Evolutionary conservation across 2,888 invertebrate species (phyloP).

Genomic region (Junonia oenone): DNA sequence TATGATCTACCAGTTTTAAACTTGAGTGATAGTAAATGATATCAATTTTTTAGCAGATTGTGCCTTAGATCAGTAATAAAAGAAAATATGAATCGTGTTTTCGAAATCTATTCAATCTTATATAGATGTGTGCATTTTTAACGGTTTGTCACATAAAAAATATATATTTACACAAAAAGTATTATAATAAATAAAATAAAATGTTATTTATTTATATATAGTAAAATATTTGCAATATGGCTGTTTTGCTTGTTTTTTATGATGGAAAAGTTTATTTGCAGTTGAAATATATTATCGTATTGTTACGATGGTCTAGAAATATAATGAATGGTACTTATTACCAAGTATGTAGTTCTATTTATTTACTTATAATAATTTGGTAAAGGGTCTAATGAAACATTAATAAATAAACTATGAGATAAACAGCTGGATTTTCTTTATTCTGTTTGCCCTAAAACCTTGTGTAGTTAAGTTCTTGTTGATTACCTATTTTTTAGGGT

Average conservation of each 20-base stretch:
- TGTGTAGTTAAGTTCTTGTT: not conserved
- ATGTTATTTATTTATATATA: constrained; percentile 46
- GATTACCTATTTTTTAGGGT: no score
- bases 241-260: constrained; percentile 68
- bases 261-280: constrained; percentile 65
- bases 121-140: constrained; percentile 59
- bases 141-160: constrained; percentile 46
- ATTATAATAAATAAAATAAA: constrained; percentile 39
- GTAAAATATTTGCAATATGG: constrained; percentile 57
- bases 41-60: constrained; percentile 67
- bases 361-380: constrained; percentile 79
- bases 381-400: constrained; percentile 79
- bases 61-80: constrained; percentile 72
- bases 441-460: not conserved
- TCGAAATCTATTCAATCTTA: constrained; percentile 44
- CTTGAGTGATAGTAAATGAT: constrained; percentile 61
- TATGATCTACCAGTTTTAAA: constrained; percentile 60
- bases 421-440: constrained; percentile 42
- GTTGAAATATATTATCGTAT: constrained; percentile 56
- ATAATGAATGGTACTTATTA: constrained; percentile 70
- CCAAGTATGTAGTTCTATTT: constrained; percentile 76
- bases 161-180: constrained; percentile 40
- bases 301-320: constrained; percentile 54
- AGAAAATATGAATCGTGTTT: constrained; percentile 37
- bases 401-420: constrained; percentile 76